Base-by-base conservation (phyloP, 2,113 vertebrate genomes). In the Clarias batrachus region DNA sequence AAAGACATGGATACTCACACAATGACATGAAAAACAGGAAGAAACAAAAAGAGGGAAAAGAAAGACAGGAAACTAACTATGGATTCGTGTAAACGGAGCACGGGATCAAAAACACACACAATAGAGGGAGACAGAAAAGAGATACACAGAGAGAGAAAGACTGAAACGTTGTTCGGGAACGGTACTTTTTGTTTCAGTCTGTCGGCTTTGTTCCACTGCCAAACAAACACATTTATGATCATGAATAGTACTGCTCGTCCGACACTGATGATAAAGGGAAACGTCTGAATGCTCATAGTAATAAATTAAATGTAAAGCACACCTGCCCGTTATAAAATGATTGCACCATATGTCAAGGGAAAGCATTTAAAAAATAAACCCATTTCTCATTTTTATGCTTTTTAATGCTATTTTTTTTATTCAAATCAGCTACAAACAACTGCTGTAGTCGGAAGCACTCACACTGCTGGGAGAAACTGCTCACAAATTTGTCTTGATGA, bases 21-120 rank as follows among this genome's bases (percentile, higher is more conserved):
- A 4, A 56, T 70, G 82, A 94, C 94, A 93, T 94, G 92, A 94
- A 94, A 90, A 92, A 90, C 87, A 88, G 89, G 89, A 88, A 90
- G 56, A 74, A 79, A 87, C 84, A 89, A 87, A 90, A 89, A 91
- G 65, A 87, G 88, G 90, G 83, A 57, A 89, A 93, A 93, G 92
- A 94, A 94, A 93, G 92, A 86, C 92, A 94, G 95, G 94, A 95
- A 95, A 90, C 86, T 25, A 87, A 93, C 84, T 79, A 73, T 82
- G 81, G 82, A 87, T 91, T 81, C 86, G 77, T 89, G 33, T 1
- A 86, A 78, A 89, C 91, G 80, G 85, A 83, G 76, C 91, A 92
- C 82, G 33, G 62, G 89, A 87, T 91, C 89, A 92, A 91, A 92
- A 92, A 87, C 86, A 27, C 81, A 86, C 41, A 91, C 82, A 71